phyloP scores from a whole-genome alignment of 1,140 invertebrate species.

The Mesaphorura yosii region DNA sequence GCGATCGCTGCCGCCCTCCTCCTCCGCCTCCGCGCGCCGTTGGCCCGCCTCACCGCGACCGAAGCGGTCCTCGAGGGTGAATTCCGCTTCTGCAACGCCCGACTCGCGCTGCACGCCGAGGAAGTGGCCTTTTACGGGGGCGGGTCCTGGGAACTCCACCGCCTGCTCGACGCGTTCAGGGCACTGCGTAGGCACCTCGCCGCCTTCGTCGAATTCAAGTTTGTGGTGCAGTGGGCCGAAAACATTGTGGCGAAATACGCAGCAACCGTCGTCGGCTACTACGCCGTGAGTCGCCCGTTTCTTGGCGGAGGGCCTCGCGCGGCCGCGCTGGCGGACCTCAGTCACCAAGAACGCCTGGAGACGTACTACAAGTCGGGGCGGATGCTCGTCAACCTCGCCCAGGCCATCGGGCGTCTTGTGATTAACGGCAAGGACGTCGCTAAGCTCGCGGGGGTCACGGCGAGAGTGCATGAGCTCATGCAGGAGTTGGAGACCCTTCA shows the following conservation, averaged over 20 bases:
- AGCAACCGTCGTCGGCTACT: constrained; percentile 88
- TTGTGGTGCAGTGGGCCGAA: constrained; percentile 86
- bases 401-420: constrained; percentile 81
- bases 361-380: constrained; percentile 91
- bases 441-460: constrained; percentile 76
- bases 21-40: constrained; percentile 69
- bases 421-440: constrained; percentile 80
- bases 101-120: constrained; percentile 93
- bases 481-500: constrained; percentile 77
- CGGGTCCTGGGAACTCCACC: constrained; percentile 75
- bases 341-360: constrained; percentile 56
- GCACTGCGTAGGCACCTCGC: constrained; percentile 71
- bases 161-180: constrained; percentile 72
- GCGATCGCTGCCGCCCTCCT: constrained; percentile 67
- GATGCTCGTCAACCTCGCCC: constrained; percentile 89
- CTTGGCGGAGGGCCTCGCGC: constrained; percentile 44
- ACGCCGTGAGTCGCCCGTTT: constrained; percentile 92
- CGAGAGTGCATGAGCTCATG: constrained; percentile 79
- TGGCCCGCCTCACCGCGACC: constrained; percentile 74
- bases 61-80: constrained; percentile 96
- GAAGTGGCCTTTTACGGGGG: constrained; percentile 93
- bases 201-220: constrained; percentile 80
- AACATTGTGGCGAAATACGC: constrained; percentile 95
- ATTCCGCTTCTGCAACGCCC: constrained; percentile 90
- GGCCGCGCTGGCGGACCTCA: constrained; percentile 44